A percentile compares a stretch with the other conserved stretches of the same genome.
These are phyloP conservation scores for Trichopoda pennipes DNA, from an alignment of 2,888 invertebrate species.

Conservation along the genomic window DNA sequence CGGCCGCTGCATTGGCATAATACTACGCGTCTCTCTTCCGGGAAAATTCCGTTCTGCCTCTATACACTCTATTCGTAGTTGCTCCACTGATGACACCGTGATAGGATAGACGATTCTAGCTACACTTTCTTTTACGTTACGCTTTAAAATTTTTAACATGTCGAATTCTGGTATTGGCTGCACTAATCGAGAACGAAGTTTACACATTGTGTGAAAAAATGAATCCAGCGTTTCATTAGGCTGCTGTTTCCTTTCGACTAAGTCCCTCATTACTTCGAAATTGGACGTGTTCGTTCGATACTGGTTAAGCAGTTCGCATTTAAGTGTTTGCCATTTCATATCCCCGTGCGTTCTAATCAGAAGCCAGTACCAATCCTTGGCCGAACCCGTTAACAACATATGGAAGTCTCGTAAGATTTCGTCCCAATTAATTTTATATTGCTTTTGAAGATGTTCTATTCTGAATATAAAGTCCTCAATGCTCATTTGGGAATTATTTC, in stretches of 20 bases:
- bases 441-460: too few relatives aligned
- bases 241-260: constrained; percentile 4
- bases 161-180: not conserved
- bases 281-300: not conserved
- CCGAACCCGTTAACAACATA: too few relatives aligned
- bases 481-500: too few relatives aligned
- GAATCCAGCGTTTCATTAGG: not conserved
- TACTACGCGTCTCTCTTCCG: too few relatives aligned
- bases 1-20: too few relatives aligned
- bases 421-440: too few relatives aligned
- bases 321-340: not conserved
- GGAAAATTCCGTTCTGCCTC: too few relatives aligned
- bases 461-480: too few relatives aligned
- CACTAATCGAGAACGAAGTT: not conserved
- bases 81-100: not conserved
- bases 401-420: too few relatives aligned
- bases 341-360: not conserved
- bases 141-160: not conserved
- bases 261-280: not conserved
- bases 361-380: not conserved
- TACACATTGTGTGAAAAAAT: not conserved
- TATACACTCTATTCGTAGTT: too few relatives aligned
- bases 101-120: not conserved
- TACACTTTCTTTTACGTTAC: not conserved
- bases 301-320: not conserved